phyloP scores from a whole-genome alignment of 2,888 invertebrate genomes.

The Drosophila atroscutellata region DNA sequence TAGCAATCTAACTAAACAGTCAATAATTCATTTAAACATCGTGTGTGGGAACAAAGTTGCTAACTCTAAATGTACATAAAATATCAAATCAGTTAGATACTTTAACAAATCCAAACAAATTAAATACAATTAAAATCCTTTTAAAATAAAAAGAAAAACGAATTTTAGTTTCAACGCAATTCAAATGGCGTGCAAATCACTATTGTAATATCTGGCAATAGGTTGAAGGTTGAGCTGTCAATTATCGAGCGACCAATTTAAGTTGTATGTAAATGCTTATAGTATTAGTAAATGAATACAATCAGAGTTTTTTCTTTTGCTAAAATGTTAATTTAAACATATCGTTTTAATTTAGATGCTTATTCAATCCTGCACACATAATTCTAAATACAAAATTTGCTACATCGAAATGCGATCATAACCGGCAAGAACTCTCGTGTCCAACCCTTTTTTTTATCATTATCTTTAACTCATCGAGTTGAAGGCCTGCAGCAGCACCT shows the following conservation, averaged over 20 bases:
- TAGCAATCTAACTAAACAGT: not conserved
- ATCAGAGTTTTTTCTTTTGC: conserved; percentile 28
- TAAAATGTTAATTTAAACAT: conserved; percentile 58
- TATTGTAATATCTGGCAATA: not conserved
- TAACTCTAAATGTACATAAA: conserved; percentile 8
- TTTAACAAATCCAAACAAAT: not conserved
- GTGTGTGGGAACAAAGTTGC: conserved; percentile 10
- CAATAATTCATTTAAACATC: conserved; percentile 9
- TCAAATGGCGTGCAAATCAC: not conserved
- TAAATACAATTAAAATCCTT: not conserved
- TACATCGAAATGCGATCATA: conserved; percentile 61
- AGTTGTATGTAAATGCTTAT: conserved; percentile 3
- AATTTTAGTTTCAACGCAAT: not conserved
- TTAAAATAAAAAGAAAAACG: not conserved
- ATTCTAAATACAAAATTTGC: conserved; percentile 59
- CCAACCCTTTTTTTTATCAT: not conserved
- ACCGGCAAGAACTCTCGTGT: conserved; percentile 57
- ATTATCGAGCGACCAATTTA: not conserved
- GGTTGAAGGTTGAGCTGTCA: not conserved
- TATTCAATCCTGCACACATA: conserved; percentile 39
- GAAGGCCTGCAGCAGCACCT: conserved; percentile 88
- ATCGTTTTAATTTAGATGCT: conserved; percentile 37
- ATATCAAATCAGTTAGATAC: not conserved
- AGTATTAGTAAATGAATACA: conserved; percentile 31
- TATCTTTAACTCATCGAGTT: conserved; percentile 67